A percentile compares a stretch with the other conserved stretches of the same genome.
Conservation (phyloP, 2,888 invertebrate genomes). For the Ornithoptera priamus region DNA sequence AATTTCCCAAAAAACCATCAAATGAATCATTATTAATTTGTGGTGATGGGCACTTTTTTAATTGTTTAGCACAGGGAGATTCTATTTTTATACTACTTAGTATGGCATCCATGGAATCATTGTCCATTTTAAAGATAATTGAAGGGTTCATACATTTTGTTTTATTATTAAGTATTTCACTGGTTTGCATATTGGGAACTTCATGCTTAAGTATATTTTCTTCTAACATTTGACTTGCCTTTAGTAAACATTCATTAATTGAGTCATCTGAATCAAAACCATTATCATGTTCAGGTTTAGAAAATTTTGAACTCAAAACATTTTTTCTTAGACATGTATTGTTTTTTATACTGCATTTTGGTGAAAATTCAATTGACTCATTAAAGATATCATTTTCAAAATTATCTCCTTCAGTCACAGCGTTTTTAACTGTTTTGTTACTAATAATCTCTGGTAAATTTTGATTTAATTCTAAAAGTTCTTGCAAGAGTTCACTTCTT, state of each 20-base stretch:
- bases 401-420: slow-evolving; percentile 43
- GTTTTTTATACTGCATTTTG: slow-evolving; percentile 54
- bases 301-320: slow-evolving; percentile 68
- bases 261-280: slow-evolving; percentile 75
- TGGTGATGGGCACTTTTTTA: slow-evolving; percentile 55
- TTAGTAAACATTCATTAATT: slow-evolving; percentile 73
- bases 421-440: slow-evolving; percentile 45
- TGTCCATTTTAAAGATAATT: slow-evolving; percentile 54
- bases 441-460: slow-evolving; percentile 63
- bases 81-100: slow-evolving; percentile 62
- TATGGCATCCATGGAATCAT: slow-evolving; percentile 69
- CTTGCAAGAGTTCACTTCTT: slow-evolving; percentile 65
- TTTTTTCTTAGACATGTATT: slow-evolving; percentile 66
- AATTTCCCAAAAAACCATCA: slow-evolving; percentile 67
- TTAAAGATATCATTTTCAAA: slow-evolving; percentile 69
- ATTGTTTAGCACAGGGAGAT: slow-evolving; percentile 52
- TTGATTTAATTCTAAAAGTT: slow-evolving; percentile 68
- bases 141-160: slow-evolving; percentile 36
- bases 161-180: slow-evolving; percentile 39
- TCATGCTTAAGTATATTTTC: slow-evolving; percentile 53
- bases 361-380: slow-evolving; percentile 60
- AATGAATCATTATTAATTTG: slow-evolving; percentile 70
- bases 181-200: slow-evolving; percentile 46
- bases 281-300: slow-evolving; percentile 59
- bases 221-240: slow-evolving; percentile 73